These are phyloP conservation scores for Tanypteryx hageni DNA, from an alignment of 2,888 invertebrate genomes.

Conservation along the genomic window DNA sequence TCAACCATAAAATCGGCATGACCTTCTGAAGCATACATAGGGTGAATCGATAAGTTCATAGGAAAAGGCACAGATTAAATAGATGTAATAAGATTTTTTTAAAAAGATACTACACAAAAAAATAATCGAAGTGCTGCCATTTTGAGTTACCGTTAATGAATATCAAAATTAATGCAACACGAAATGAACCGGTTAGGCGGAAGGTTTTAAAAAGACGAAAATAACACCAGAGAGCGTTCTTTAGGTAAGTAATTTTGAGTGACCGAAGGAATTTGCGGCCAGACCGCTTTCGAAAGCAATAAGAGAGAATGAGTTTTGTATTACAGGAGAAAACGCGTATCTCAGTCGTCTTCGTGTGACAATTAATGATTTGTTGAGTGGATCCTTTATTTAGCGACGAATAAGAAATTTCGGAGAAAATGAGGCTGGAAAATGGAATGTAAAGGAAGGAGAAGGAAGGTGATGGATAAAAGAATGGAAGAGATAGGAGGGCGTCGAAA, in stretches of 20 bases:
- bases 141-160: too few relatives aligned
- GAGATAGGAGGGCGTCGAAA: too few relatives aligned
- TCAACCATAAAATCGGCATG: too few relatives aligned
- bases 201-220: background rate
- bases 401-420: background rate
- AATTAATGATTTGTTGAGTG: conserved; percentile 15
- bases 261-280: conserved; percentile 2
- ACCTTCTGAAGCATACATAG: too few relatives aligned
- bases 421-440: background rate
- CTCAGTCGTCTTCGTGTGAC: background rate
- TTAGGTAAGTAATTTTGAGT: background rate
- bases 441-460: background rate
- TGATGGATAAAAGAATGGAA: too few relatives aligned
- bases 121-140: too few relatives aligned
- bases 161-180: too few relatives aligned
- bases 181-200: too few relatives aligned
- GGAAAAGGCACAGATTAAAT: too few relatives aligned
- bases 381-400: background rate
- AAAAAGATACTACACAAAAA: too few relatives aligned
- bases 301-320: background rate
- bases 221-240: background rate
- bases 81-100: too few relatives aligned
- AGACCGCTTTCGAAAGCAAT: background rate
- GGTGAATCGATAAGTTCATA: too few relatives aligned
- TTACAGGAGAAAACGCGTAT: background rate